A percentile compares a stretch with the other conserved stretches of the same genome.
Conservation (phyloP, 2,797 vertebrate genomes). For the Cyclopterus lumpus region DNA sequence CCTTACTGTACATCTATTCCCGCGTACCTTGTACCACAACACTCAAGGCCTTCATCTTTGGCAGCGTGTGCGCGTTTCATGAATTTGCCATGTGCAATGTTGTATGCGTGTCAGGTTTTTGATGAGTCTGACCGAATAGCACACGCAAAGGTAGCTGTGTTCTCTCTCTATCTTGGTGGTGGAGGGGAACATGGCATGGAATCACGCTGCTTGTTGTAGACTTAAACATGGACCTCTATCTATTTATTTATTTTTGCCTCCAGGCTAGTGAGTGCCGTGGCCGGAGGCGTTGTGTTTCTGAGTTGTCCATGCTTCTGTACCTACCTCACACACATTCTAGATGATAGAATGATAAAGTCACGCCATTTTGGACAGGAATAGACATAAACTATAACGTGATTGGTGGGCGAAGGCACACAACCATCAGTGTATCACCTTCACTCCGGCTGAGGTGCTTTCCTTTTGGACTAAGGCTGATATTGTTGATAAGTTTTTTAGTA, state of each 20-base stretch:
- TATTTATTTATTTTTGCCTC: neutral
- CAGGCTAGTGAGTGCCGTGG: neutral
- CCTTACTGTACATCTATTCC: constrained; percentile 72
- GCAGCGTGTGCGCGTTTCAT: constrained; percentile 65
- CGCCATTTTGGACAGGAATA: neutral
- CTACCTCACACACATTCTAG: neutral
- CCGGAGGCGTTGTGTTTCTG: neutral
- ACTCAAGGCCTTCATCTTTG: constrained; percentile 70
- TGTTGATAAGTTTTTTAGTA: constrained; percentile 18
- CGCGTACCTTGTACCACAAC: constrained; percentile 57
- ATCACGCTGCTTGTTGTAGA: neutral
- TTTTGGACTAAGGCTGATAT: constrained; percentile 1
- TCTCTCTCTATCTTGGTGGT: constrained; percentile 1
- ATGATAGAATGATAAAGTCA: neutral
- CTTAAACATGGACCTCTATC: neutral
- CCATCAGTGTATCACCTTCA: neutral
- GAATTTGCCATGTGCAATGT: constrained; percentile 65
- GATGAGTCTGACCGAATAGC: constrained; percentile 62
- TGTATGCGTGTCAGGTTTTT: constrained; percentile 55
- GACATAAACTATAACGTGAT: neutral
- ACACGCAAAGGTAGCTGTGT: constrained; percentile 14
- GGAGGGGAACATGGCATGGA: constrained; percentile 7
- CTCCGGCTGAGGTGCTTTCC: neutral
- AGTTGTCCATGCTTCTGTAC: neutral
- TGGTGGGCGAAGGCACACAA: neutral